These are phyloP conservation scores for Mergus octosetaceus DNA, from an alignment of 2,797 vertebrate genomes.

Conservation along the genomic window DNA sequence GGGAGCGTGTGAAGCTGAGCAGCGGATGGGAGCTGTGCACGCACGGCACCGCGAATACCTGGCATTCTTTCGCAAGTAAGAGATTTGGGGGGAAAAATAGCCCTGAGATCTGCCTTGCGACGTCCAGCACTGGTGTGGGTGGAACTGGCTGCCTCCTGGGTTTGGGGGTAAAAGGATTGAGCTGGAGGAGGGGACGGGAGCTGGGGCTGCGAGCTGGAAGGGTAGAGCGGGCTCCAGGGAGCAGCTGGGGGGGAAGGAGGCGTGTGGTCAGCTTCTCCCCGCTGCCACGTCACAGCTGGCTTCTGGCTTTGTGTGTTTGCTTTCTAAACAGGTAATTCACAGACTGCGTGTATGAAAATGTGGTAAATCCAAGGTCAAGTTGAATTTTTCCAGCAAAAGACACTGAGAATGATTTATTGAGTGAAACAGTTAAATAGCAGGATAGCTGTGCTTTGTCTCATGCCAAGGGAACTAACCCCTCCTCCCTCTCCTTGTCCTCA, in stretches of 20 bases:
- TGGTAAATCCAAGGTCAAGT: not conserved
- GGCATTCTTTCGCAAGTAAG: not conserved
- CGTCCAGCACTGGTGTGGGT: not conserved
- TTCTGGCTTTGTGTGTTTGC: not conserved
- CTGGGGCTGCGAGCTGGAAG: not conserved
- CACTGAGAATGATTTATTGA: not conserved
- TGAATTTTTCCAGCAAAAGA: not conserved
- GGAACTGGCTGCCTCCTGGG: not conserved
- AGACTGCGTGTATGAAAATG: not conserved
- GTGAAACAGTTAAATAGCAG: not conserved
- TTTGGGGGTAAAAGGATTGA: not conserved
- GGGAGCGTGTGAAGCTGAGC: not conserved
- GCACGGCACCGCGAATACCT: not conserved
- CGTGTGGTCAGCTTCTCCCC: not conserved
- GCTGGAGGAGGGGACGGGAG: too few species aligned
- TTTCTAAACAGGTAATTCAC: not conserved
- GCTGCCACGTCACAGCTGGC: not conserved
- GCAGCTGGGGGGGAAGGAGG: not conserved
- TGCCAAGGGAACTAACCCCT: slow-evolving; percentile 18
- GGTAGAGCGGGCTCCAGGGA: not conserved
- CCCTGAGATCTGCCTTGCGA: not conserved
- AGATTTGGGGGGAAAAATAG: too few species aligned
- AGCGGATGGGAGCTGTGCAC: not conserved
- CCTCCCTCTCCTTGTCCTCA: slow-evolving; percentile 55
- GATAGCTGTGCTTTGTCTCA: not conserved